Percentiles rank a stretch among this genome's conserved stretches.
Evolutionary conservation across 2,888 invertebrate species (phyloP).

Genomic region (Timema podura): DNA sequence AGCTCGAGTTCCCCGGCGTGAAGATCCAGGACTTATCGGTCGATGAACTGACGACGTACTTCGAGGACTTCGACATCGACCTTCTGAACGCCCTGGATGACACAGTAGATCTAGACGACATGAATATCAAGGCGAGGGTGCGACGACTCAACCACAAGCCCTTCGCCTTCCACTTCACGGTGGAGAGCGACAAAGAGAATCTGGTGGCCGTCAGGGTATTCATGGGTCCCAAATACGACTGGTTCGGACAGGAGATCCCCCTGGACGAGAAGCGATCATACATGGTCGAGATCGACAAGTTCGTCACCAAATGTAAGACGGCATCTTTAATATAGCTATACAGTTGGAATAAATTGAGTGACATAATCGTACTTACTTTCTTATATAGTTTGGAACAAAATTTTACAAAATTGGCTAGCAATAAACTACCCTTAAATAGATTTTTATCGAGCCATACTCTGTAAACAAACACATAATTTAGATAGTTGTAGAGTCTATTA

Average conservation of each 20-base stretch:
- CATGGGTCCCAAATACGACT: constrained; percentile 36
- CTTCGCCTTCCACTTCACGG: constrained; percentile 34
- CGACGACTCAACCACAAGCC: constrained; percentile 37
- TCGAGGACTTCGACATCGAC: constrained; percentile 36
- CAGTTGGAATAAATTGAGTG: no score
- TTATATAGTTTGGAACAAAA: no score
- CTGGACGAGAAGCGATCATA: constrained; percentile 32
- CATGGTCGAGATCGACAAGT: constrained; percentile 35
- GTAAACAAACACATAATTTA: no score
- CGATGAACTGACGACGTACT: constrained; percentile 34
- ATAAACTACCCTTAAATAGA: no score
- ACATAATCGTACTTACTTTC: no score
- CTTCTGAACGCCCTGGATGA: constrained; percentile 33
- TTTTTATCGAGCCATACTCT: no score
- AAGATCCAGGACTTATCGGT: constrained; percentile 31
- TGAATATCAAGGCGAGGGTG: constrained; percentile 39
- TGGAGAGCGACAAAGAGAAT: constrained; percentile 32
- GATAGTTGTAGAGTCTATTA: no score
- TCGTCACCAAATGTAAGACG: constrained; percentile 26
- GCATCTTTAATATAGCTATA: no score
- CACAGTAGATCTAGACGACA: constrained; percentile 39
- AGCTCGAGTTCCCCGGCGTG: constrained; percentile 25
- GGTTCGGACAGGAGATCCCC: constrained; percentile 33
- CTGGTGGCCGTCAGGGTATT: constrained; percentile 35
- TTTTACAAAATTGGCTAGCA: no score